Base-by-base conservation (phyloP, 1,140 invertebrate species). In the Scylla paramamosain region DNA sequence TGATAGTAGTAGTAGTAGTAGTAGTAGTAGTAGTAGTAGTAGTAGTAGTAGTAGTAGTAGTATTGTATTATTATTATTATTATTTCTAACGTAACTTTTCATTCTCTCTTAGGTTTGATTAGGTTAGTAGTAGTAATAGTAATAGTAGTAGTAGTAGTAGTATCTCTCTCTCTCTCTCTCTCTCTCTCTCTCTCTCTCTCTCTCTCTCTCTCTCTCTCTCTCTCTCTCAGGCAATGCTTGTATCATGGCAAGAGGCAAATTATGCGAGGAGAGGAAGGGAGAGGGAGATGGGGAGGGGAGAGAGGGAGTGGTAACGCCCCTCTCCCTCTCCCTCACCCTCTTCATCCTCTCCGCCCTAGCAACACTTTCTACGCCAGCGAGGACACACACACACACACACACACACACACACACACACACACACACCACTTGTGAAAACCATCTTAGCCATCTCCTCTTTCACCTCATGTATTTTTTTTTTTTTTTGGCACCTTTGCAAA, bases 311-410 rank as follows among this genome's bases (percentile, higher is more conserved):
- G 39, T 6, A 39, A 39, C 39, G 16, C 52, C 52, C 52, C 52
- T 59, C 52, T 1, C 52, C 52, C 52, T 59, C 52, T 59, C 52
- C 16, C 52, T 59, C 52, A 4, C 52, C 16, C 52, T 59, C 52
- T 59, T 20, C 52, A 12, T 59, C 52, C 16, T 20, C 16, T 12
- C 52, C 52, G 16, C 12, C 52, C 52, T 20, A 59, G 52, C 52
- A 59, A 59, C 52, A 59, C 52, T 59, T 59, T 59, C 52, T 59
- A 59, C 12, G 12, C 32, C n/a, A 12, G 8, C 83, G 28, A 86
- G 83, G 83, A 86, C 4, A 86, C 83, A 86, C 83, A 86, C 83
- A 86, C 83, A 86, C 20, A 86, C 83, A 86, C 83, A 86, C 83
- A 86, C 83, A 59, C 52, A 59, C 52, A 59, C 52, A 14, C 16